Conservation (phyloP, 2,113 vertebrate genomes). For the Ellobius talpinus region DNA sequence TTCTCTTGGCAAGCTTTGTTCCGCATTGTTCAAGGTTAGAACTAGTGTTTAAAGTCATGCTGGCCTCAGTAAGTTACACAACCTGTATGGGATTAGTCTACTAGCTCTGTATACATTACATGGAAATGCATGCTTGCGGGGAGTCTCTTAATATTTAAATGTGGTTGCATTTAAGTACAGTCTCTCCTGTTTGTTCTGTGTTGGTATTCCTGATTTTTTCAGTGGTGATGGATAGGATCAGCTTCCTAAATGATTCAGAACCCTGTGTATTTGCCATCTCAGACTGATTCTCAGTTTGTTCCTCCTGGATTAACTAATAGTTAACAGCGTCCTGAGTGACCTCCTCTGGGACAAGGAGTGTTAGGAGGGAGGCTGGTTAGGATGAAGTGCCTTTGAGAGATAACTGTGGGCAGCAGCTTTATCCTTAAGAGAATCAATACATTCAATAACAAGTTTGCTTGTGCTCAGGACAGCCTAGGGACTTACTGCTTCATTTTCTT, state of each 20-base stretch:
- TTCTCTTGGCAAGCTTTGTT: slow-evolving; percentile 65
- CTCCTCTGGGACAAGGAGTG: neutral
- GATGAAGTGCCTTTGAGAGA: neutral
- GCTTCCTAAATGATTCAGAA: slow-evolving; percentile 55
- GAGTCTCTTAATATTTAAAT: slow-evolving; percentile 58
- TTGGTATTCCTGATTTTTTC: slow-evolving; percentile 59
- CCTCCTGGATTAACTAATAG: neutral
- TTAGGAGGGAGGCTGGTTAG: neutral
- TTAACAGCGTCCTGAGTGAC: neutral
- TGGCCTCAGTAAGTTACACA: slow-evolving; percentile 61
- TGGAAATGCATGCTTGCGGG: neutral
- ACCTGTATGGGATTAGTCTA: slow-evolving; percentile 28
- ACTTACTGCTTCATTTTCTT: neutral
- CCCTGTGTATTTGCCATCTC: neutral
- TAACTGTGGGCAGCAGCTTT: neutral
- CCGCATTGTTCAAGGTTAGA: slow-evolving; percentile 72
- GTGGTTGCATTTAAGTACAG: slow-evolving; percentile 46
- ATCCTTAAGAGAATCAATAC: neutral
- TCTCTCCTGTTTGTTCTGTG: slow-evolving; percentile 47
- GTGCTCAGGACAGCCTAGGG: neutral
- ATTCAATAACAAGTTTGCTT: neutral
- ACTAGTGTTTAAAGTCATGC: slow-evolving; percentile 66
- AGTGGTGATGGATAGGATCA: slow-evolving; percentile 39
- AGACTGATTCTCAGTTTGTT: neutral
- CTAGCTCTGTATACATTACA: slow-evolving; percentile 40